These are phyloP conservation scores for Choloepus hoffmanni DNA, from an alignment of 2,113 vertebrate genomes.

Conservation along the genomic window DNA sequence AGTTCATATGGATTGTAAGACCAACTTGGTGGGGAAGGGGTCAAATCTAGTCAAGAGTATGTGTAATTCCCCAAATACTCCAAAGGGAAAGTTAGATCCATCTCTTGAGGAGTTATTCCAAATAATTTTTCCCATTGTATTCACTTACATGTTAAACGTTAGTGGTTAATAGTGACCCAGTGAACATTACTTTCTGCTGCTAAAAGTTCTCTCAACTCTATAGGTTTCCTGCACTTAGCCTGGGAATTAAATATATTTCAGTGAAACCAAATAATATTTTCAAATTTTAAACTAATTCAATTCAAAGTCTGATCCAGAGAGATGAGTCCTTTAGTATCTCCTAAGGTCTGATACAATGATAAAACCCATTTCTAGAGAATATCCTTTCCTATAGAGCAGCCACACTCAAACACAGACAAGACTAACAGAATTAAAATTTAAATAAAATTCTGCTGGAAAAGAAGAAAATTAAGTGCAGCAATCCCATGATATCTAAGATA, in stretches of 20 bases:
- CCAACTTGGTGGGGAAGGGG: not conserved
- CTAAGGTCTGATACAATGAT: not conserved
- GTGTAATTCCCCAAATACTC: not conserved
- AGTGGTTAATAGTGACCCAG: not conserved
- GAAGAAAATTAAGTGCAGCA: not conserved
- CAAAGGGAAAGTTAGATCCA: not conserved
- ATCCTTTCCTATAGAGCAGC: slow-evolving; percentile 20
- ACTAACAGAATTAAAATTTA: not conserved
- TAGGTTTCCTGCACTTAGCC: not conserved
- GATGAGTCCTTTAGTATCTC: not conserved
- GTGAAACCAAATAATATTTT: not conserved
- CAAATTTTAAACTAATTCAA: slow-evolving; percentile 48
- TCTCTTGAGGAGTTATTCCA: not conserved
- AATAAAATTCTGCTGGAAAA: slow-evolving; percentile 23
- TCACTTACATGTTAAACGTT: not conserved
- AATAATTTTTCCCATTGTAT: not conserved
- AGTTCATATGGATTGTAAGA: not conserved
- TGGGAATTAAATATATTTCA: slow-evolving; percentile 29
- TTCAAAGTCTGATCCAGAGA: not conserved
- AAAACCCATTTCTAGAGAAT: not conserved
- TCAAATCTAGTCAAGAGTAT: slow-evolving; percentile 1
- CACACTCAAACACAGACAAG: not conserved
- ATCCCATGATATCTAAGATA: not conserved
- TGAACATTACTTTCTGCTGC: not conserved
- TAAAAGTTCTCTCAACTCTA: not conserved